These are phyloP conservation scores for Meteorus colon DNA, from an alignment of 2,888 invertebrate genomes.

Conservation along the genomic window DNA sequence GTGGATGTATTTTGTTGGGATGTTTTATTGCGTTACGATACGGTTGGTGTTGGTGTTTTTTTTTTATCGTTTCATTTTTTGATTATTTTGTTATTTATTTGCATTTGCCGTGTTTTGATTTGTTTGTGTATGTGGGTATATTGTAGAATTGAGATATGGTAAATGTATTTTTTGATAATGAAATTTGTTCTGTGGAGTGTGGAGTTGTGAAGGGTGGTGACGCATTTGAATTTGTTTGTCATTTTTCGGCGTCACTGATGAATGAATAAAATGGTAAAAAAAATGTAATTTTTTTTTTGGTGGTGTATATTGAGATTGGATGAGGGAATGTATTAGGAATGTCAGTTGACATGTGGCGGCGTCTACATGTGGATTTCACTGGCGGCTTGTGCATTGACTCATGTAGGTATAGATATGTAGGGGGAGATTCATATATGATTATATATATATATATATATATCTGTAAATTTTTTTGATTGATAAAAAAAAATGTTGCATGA, in stretches of 20 bases:
- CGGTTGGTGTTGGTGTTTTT: neutral
- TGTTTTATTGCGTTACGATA: neutral
- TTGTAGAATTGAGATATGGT: neutral
- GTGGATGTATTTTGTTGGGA: constrained; percentile 26
- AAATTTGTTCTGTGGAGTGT: neutral
- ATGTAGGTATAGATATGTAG: neutral
- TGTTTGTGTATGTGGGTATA: neutral
- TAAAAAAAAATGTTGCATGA: neutral
- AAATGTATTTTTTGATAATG: neutral
- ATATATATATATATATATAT: neutral
- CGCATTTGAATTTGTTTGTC: neutral
- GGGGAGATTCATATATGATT: neutral
- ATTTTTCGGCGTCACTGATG: constrained; percentile 26
- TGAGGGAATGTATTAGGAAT: constrained; percentile 31
- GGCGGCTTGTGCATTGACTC: constrained; percentile 30
- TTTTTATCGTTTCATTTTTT: constrained; percentile 14
- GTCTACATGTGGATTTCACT: neutral
- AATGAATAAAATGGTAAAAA: neutral
- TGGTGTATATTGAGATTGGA: constrained; percentile 11
- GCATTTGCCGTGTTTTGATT: neutral
- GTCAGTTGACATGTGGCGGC: neutral
- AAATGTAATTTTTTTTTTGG: neutral
- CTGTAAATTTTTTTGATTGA: neutral
- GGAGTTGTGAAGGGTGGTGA: neutral
- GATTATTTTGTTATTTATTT: neutral